Conservation (phyloP, 1,140 invertebrate species). For the Palaemon carinicauda region DNA sequence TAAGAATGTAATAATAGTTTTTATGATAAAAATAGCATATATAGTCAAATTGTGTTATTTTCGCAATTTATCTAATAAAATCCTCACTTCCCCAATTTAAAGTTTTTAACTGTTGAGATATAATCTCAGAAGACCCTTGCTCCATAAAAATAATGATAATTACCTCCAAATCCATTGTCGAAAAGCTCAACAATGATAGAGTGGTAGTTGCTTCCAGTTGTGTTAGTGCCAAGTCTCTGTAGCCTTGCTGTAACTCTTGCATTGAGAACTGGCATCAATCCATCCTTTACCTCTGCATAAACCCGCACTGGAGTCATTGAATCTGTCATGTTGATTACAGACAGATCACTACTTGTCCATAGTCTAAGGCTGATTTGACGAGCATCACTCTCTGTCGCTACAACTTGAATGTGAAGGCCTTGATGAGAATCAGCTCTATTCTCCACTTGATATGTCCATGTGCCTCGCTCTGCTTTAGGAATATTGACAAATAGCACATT, state of each 20-base stretch:
- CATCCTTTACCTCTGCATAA: constrained; percentile 61
- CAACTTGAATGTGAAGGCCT: constrained; percentile 43
- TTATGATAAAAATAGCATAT: no score
- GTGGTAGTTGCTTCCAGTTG: constrained; percentile 13
- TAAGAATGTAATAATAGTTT: no score
- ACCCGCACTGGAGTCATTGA: constrained; percentile 58
- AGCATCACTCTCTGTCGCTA: constrained; percentile 12
- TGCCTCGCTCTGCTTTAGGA: constrained; percentile 41
- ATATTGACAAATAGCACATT: constrained; percentile 57
- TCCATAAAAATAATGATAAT: no score
- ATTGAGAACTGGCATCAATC: constrained; percentile 60
- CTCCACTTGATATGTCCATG: constrained; percentile 54
- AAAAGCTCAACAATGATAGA: constrained; percentile 40
- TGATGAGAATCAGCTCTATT: constrained; percentile 49
- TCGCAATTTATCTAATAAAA: no score
- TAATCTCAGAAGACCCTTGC: no score
- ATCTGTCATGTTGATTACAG: constrained; percentile 23
- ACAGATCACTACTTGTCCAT: constrained; percentile 38
- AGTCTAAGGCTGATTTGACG: constrained; percentile 30
- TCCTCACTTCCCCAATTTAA: no score
- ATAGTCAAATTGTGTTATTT: no score
- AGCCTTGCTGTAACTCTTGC: constrained; percentile 62
- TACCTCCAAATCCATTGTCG: constrained; percentile 62
- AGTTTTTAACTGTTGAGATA: no score
- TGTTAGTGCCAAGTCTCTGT: constrained; percentile 56